These are phyloP conservation scores for Iselma pallidipennis DNA, from an alignment of 2,888 invertebrate genomes.

Conservation along the genomic window DNA sequence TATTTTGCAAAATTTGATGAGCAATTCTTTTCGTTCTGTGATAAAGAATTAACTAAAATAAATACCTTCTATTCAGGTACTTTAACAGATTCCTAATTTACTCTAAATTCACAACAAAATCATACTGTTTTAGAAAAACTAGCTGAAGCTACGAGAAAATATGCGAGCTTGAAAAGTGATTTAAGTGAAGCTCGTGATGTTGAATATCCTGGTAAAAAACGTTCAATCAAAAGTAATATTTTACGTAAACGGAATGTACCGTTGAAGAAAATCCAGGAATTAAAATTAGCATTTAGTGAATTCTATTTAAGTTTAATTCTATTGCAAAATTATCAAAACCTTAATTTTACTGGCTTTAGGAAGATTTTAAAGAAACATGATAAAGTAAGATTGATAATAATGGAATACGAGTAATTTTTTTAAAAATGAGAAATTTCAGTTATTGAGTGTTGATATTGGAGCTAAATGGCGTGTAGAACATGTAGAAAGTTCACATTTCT, in stretches of 20 bases:
- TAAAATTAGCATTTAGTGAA: slow-evolving; percentile 88
- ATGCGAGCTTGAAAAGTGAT: slow-evolving; percentile 87
- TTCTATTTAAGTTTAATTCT: slow-evolving; percentile 86
- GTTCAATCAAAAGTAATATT: slow-evolving; percentile 47
- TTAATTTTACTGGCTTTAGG: slow-evolving; percentile 87
- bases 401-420: no score
- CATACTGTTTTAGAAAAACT: no score
- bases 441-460: slow-evolving; percentile 36
- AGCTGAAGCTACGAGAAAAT: slow-evolving; percentile 93
- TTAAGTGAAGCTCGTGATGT: slow-evolving; percentile 60
- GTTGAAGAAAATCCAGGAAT: slow-evolving; percentile 74
- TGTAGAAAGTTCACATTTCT: slow-evolving; percentile 83
- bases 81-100: no score
- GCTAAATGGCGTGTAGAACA: slow-evolving; percentile 72
- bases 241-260: slow-evolving; percentile 56
- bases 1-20: slow-evolving; percentile 83
- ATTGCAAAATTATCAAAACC: slow-evolving; percentile 85
- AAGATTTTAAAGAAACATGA: slow-evolving; percentile 92
- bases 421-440: background rate
- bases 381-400: no score
- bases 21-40: slow-evolving; percentile 81
- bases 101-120: no score
- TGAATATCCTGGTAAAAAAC: slow-evolving; percentile 48
- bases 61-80: slow-evolving; percentile 89
- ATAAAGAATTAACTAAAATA: slow-evolving; percentile 84